Evolutionary conservation across 2,888 invertebrate genomes (phyloP).

Genomic region (Gisinianus flammeolus): DNA sequence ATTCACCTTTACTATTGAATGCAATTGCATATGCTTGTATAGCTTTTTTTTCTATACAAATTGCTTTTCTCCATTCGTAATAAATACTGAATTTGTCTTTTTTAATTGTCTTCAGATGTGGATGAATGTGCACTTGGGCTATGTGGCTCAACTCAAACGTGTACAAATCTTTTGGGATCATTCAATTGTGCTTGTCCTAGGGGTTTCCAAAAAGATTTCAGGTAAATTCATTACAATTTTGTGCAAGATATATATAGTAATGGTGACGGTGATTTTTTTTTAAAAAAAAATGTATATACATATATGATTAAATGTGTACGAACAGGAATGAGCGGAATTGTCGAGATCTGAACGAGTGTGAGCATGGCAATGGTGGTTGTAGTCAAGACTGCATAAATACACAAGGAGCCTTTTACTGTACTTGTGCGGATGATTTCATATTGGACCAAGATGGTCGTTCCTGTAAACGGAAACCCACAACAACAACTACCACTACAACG

Average conservation of each 20-base stretch:
- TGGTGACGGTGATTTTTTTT: no score
- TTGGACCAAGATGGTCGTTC: conserved; percentile 55
- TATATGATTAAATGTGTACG: background rate
- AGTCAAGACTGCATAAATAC: conserved; percentile 60
- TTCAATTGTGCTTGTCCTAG: conserved; percentile 67
- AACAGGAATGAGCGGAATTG: conserved; percentile 59
- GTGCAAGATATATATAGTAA: background rate
- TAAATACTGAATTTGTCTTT: no score
- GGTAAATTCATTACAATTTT: conserved; percentile 37
- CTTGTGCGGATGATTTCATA: conserved; percentile 58
- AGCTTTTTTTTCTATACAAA: no score
- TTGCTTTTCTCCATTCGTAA: no score
- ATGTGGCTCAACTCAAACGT: conserved; percentile 65
- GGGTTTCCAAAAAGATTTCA: conserved; percentile 61
- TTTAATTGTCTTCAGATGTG: conserved; percentile 60
- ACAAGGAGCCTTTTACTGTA: conserved; percentile 59
- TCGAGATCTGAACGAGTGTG: conserved; percentile 60
- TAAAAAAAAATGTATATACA: background rate
- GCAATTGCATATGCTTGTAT: no score
- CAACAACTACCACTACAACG: conserved; percentile 54
- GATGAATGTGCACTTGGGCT: conserved; percentile 60
- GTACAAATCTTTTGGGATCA: conserved; percentile 66
- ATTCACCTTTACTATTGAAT: no score
- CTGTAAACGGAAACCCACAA: conserved; percentile 54
- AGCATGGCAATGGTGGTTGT: conserved; percentile 60